Evolutionary conservation across 23 tunicate genomes (phyloP).

Genomic region (Styela clava): DNA sequence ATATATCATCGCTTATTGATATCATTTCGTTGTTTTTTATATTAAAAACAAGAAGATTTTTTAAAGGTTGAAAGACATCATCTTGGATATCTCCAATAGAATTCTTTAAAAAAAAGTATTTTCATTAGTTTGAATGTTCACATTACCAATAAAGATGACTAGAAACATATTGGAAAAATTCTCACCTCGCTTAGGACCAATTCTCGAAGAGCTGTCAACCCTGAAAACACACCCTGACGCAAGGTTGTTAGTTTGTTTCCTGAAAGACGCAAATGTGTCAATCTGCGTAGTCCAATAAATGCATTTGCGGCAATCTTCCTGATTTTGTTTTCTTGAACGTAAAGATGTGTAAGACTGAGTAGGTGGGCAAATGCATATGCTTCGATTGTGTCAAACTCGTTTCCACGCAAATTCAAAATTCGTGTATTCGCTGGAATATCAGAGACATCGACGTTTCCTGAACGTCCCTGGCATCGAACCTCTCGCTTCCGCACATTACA

Average conservation of each 20-base stretch:
- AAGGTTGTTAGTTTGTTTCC: slow-evolving; percentile 26
- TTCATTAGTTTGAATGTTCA: too few species aligned
- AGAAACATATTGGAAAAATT: too few species aligned
- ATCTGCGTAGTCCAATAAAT: slow-evolving; percentile 21
- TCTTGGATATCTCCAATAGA: slow-evolving; percentile 20
- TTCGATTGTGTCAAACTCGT: neutral
- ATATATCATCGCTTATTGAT: slow-evolving; percentile 1
- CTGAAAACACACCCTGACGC: slow-evolving; percentile 29
- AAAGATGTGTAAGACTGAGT: slow-evolving; percentile 8
- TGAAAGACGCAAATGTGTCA: slow-evolving; percentile 31
- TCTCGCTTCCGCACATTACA: slow-evolving; percentile 26
- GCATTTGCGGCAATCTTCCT: slow-evolving; percentile 6
- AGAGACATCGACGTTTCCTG: neutral
- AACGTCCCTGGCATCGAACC: slow-evolving; percentile 9
- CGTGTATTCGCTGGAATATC: slow-evolving; percentile 30
- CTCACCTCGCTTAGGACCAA: slow-evolving; percentile 37
- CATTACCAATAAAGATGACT: too few species aligned
- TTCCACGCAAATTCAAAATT: slow-evolving; percentile 28
- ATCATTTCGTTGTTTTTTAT: slow-evolving; percentile 35
- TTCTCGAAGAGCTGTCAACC: slow-evolving; percentile 22
- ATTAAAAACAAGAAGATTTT: slow-evolving; percentile 4
- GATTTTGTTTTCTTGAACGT: slow-evolving; percentile 31
- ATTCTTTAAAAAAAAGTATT: slow-evolving; percentile 19
- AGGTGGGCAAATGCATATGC: slow-evolving; percentile 15
- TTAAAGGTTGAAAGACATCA: slow-evolving; percentile 22